Evolutionary conservation across 1,140 invertebrate genomes (phyloP).

Genomic region (Bombus affinis): DNA sequence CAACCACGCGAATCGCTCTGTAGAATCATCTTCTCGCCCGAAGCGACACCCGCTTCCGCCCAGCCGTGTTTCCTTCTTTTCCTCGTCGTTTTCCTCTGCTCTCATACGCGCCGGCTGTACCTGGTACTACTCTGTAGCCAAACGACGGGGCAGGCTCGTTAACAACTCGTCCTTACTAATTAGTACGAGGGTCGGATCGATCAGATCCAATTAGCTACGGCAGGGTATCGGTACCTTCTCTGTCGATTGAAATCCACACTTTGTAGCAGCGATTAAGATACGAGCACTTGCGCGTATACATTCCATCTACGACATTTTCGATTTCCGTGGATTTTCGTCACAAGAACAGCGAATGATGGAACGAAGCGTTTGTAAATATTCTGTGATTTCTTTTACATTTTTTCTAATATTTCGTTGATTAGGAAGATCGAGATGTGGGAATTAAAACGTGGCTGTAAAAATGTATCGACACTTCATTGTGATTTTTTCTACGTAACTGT

Average conservation of each 20-base stretch:
- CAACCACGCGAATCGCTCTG: neutral
- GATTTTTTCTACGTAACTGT: neutral
- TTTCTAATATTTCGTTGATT: neutral
- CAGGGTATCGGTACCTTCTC: conserved; percentile 17
- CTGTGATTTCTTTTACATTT: neutral
- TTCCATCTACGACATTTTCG: too few species aligned
- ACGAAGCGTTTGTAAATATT: neutral
- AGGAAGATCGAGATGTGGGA: neutral
- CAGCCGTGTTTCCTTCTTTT: conserved; percentile 8
- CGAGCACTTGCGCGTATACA: neutral
- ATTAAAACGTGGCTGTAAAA: too few species aligned
- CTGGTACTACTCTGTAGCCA: too few species aligned
- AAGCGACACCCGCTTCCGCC: conserved; percentile 7
- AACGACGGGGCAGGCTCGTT: conserved; percentile 16
- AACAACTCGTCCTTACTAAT: conserved; percentile 54
- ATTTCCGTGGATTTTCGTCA: neutral
- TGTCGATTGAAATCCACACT: conserved; percentile 40
- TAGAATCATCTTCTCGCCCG: conserved; percentile 1
- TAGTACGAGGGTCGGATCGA: conserved; percentile 42
- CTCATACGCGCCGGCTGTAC: neutral
- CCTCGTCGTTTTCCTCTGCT: neutral
- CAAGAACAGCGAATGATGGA: neutral
- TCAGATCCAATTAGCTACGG: conserved; percentile 46
- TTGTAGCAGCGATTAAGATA: conserved; percentile 30
- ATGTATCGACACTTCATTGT: too few species aligned